phyloP scores from a whole-genome alignment of 2,113 vertebrate genomes.

The Leptosomus discolor region DNA sequence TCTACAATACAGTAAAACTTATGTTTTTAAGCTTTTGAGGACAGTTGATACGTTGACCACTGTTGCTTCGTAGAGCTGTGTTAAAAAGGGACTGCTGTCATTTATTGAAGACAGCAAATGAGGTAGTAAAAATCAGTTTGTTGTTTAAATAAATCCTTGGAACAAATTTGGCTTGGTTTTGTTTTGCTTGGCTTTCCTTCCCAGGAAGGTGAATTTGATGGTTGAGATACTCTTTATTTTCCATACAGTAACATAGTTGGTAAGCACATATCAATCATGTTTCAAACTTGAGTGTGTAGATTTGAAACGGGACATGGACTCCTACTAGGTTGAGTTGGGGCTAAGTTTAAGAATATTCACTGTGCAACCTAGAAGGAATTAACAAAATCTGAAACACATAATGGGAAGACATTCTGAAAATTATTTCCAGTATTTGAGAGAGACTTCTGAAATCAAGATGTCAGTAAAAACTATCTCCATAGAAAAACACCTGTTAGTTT shows the following conservation, averaged over 20 bases:
- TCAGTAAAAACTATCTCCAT: neutral
- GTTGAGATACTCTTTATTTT: neutral
- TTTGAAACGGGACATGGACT: neutral
- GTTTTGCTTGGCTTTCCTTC: neutral
- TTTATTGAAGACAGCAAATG: constrained; percentile 57
- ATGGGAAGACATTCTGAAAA: neutral
- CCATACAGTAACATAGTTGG: neutral
- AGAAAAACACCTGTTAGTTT: neutral
- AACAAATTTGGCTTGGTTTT: neutral
- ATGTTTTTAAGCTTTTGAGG: constrained; percentile 40
- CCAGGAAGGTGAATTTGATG: neutral
- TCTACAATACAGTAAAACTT: constrained; percentile 47
- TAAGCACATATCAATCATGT: rapidly evolving
- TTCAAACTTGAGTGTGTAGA: neutral
- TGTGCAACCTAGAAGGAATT: neutral
- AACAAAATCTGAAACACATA: neutral
- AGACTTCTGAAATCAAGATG: neutral
- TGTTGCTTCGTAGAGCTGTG: constrained; percentile 47
- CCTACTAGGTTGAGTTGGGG: neutral
- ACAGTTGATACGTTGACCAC: constrained; percentile 47
- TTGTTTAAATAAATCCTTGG: constrained; percentile 37
- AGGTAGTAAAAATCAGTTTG: constrained; percentile 51
- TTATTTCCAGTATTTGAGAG: neutral
- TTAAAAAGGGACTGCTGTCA: constrained; percentile 56
- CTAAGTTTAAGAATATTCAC: neutral